Base-by-base conservation (phyloP, 2,888 invertebrate genomes). In the Myopa tessellatipennis region DNA sequence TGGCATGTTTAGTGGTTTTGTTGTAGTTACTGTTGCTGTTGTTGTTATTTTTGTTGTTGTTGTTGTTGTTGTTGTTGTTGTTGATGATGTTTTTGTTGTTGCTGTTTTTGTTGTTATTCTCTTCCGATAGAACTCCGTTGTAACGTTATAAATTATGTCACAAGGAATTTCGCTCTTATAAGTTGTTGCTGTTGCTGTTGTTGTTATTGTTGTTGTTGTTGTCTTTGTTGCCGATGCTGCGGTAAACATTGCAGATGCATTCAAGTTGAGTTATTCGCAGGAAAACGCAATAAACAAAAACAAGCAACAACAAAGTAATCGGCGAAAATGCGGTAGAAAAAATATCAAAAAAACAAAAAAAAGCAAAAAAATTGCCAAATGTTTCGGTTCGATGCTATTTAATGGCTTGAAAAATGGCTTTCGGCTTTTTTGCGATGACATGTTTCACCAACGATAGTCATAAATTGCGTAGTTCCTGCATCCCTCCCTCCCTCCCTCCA, bases 81-180 rank as follows among this genome's bases (percentile, higher is more conserved):
- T 63, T 1, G 26, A 1, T 26, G 26, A 1, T 26, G 26, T 26
- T 26, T 1, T 26, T 26, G 26, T 26, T 26, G 1, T 63, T 36
- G 36, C 1, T 38, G n/a, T 40, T n/a, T 10, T 12, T 26, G 10
- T 50, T 68, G 38, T 61, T 26, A n/a, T 26, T 61, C 16, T 45
- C 7, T 12, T 52, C 45, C 14, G 18, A 26, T 55, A 34, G 7
- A 14, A 38, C 34, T 55, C 34, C 70, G 52, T 34, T 18, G 26
- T 63, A 63, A 34, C n/a, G 50, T 63, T 45, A 73, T 73, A 73
- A 73, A 73, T 73, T 73, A 63, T 73, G 63, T 61, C 61, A 61
- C 73, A 61, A 45, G 73, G 16, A 61, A 73, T 73, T 38, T 63
- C 38, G 61, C 8, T 65, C 38, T 34, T 65, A 16, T 38, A 50